These are phyloP conservation scores for Patiria pectinifera DNA, from an alignment of 53 echinoderm and acorn worm species.

Conservation along the genomic window DNA sequence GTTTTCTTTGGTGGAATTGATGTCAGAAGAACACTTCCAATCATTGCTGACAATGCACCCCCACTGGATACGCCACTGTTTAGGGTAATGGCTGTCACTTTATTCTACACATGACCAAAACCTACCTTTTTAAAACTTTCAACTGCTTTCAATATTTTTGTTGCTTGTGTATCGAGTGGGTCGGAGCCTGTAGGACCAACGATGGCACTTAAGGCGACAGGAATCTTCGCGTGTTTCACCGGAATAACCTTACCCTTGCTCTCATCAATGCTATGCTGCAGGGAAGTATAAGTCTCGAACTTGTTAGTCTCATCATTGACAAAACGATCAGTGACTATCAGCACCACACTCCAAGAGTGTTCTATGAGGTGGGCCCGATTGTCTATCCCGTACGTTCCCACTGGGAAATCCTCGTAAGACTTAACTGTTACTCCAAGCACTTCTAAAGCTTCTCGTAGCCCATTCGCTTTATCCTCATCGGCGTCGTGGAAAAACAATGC, in stretches of 20 bases:
- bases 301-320: background rate
- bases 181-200: too few species aligned
- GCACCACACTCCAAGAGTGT: background rate
- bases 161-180: too few species aligned
- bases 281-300: background rate
- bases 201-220: too few species aligned
- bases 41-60: too few species aligned
- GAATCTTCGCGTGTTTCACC: too few species aligned
- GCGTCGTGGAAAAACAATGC: background rate
- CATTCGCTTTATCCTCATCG: background rate
- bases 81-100: too few species aligned
- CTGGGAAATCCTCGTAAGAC: background rate
- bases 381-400: background rate
- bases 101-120: too few species aligned
- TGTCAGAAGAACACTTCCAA: too few species aligned
- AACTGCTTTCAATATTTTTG: too few species aligned
- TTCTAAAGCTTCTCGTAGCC: background rate
- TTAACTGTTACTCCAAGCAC: background rate
- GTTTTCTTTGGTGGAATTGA: too few species aligned
- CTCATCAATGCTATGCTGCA: background rate
- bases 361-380: background rate
- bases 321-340: background rate
- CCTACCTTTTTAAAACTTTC: too few species aligned
- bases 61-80: too few species aligned
- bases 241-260: background rate